Evolutionary conservation across 1,140 invertebrate genomes (phyloP).

Genomic region (Piezodorus guildinii): DNA sequence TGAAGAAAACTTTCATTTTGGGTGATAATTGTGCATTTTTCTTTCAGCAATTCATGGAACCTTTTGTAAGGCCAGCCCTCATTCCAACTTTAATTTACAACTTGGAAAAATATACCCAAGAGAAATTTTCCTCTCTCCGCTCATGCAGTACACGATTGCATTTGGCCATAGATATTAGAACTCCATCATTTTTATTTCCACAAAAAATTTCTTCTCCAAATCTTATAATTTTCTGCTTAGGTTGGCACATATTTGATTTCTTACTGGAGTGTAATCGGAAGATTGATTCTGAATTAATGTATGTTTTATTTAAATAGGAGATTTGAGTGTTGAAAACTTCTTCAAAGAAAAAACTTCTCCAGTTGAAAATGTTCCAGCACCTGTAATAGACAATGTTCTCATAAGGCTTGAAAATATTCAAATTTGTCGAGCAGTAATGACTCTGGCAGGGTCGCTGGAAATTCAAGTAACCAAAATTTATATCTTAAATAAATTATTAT

Average conservation of each 20-base stretch:
- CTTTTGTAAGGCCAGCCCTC: conserved; percentile 40
- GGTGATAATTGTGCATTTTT: conserved; percentile 16
- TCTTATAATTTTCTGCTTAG: conserved; percentile 63
- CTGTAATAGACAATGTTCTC: conserved; percentile 56
- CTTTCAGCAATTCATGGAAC: conserved; percentile 53
- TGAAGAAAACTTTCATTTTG: neutral
- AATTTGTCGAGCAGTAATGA: conserved; percentile 59
- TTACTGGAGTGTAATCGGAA: neutral
- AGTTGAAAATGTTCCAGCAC: conserved; percentile 32
- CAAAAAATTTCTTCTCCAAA: conserved; percentile 69
- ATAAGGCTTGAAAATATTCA: conserved; percentile 54
- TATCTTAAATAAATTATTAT: no score
- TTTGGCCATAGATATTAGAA: conserved; percentile 58
- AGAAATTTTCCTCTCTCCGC: conserved; percentile 41
- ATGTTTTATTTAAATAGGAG: conserved; percentile 36
- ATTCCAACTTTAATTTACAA: conserved; percentile 34
- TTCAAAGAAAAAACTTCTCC: conserved; percentile 48
- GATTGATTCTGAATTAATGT: neutral
- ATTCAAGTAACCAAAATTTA: conserved; percentile 41
- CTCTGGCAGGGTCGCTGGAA: conserved; percentile 52
- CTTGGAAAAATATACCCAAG: conserved; percentile 33
- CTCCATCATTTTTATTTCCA: conserved; percentile 62
- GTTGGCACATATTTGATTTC: conserved; percentile 33
- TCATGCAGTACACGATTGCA: conserved; percentile 50
- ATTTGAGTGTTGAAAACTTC: conserved; percentile 65